phyloP scores from a whole-genome alignment of 2,113 vertebrate species.

The Scortum barcoo region DNA sequence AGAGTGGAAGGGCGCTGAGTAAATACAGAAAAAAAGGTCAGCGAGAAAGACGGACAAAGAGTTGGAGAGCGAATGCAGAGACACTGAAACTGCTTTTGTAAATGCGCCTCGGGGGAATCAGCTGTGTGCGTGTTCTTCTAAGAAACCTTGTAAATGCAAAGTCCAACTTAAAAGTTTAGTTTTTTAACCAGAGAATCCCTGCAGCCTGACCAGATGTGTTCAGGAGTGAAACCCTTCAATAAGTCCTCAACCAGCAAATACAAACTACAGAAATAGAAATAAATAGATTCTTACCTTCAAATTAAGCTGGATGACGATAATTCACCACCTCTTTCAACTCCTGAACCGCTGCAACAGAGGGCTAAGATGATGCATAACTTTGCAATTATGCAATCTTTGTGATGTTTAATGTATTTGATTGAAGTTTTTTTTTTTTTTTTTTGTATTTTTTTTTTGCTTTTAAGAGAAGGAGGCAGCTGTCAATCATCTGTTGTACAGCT shows the following conservation, averaged over 20 bases:
- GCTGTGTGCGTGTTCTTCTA: conserved; percentile 4
- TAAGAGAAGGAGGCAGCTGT: neutral
- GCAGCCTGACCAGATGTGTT: neutral
- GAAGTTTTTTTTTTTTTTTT: neutral
- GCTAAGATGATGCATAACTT: neutral
- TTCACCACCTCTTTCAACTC: neutral
- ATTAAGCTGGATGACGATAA: neutral
- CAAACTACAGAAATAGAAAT: neutral
- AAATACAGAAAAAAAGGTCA: neutral
- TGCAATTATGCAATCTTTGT: neutral
- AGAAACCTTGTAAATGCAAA: neutral
- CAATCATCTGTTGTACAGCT: neutral
- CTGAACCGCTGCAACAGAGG: neutral
- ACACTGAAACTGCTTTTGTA: conserved; percentile 7
- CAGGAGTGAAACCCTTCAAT: no score
- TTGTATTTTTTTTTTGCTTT: neutral
- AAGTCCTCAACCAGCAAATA: neutral
- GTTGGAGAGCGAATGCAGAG: conserved; percentile 9
- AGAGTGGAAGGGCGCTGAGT: neutral
- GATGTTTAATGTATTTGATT: neutral
- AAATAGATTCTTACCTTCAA: neutral
- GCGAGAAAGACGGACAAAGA: conserved; percentile 5
- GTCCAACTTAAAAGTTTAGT: neutral
- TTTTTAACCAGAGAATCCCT: neutral
- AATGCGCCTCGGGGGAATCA: conserved; percentile 16